These are phyloP conservation scores for Pseudotriccus pelzelni DNA, from an alignment of 2,797 vertebrate genomes.

Conservation along the genomic window DNA sequence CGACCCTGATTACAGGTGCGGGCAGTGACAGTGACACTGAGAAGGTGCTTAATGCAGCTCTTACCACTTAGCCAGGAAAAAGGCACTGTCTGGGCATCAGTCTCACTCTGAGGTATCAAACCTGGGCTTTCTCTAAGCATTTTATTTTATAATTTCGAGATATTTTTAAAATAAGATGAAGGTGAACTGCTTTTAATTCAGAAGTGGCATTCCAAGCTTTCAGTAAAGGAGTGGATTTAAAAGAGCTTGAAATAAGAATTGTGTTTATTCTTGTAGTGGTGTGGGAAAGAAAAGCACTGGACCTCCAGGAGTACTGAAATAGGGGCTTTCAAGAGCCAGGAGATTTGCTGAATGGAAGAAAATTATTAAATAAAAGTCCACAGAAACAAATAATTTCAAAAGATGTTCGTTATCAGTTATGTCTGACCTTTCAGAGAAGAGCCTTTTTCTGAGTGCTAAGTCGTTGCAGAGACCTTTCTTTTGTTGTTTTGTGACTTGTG, in stretches of 20 bases:
- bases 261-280: not conserved
- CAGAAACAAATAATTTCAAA: not conserved
- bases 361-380: not conserved
- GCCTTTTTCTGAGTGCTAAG: not conserved
- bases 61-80: not conserved
- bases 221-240: not conserved
- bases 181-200: not conserved
- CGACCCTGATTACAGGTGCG: not conserved
- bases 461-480: not conserved
- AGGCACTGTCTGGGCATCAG: not conserved
- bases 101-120: not conserved
- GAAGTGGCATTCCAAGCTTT: not conserved
- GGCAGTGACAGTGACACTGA: not conserved
- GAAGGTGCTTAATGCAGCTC: slow-evolving; percentile 6
- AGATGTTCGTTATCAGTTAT: not conserved
- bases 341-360: not conserved
- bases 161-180: not conserved
- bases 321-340: not conserved
- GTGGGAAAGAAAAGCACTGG: not conserved
- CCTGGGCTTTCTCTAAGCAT: not conserved
- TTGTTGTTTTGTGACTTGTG: not conserved
- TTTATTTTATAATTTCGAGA: not conserved
- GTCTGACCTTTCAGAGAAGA: not conserved
- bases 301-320: not conserved
- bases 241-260: not conserved